Evolutionary conservation across 2,888 invertebrate genomes (phyloP).

Genomic region (Petrolisthes cinctipes): DNA sequence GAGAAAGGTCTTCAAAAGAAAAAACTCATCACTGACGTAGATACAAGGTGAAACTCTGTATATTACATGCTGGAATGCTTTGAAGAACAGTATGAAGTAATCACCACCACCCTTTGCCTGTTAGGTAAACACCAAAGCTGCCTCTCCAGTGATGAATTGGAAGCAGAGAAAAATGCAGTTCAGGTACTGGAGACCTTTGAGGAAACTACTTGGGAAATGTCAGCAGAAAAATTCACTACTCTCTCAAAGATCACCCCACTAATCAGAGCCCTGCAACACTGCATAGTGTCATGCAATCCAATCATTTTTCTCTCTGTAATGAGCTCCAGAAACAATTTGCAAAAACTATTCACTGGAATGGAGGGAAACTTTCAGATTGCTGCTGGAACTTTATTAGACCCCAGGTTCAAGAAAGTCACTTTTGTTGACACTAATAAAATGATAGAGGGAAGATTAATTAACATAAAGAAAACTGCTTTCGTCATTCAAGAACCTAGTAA

Average conservation of each 20-base stretch:
- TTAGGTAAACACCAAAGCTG: constrained; percentile 15
- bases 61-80: constrained; percentile 37
- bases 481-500: not conserved
- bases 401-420: constrained; percentile 13
- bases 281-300: not conserved
- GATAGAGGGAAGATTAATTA: not conserved
- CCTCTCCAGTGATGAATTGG: constrained; percentile 16
- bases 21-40: constrained; percentile 22
- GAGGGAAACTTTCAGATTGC: not conserved
- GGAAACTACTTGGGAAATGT: constrained; percentile 30
- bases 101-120: constrained; percentile 34
- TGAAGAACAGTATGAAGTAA: constrained; percentile 19
- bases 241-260: constrained; percentile 26
- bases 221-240: constrained; percentile 23
- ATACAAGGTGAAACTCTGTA: constrained; percentile 35
- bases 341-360: not conserved
- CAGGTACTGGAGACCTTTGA: constrained; percentile 26
- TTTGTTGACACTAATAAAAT: not conserved
- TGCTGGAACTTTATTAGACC: not conserved
- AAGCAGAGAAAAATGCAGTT: constrained; percentile 1
- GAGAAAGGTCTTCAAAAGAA: no score
- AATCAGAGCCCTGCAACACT: constrained; percentile 20
- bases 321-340: not conserved
- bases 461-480: not conserved
- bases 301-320: not conserved